These are phyloP conservation scores for Pararge aegeria DNA, from an alignment of 1,140 invertebrate genomes.

Conservation along the genomic window DNA sequence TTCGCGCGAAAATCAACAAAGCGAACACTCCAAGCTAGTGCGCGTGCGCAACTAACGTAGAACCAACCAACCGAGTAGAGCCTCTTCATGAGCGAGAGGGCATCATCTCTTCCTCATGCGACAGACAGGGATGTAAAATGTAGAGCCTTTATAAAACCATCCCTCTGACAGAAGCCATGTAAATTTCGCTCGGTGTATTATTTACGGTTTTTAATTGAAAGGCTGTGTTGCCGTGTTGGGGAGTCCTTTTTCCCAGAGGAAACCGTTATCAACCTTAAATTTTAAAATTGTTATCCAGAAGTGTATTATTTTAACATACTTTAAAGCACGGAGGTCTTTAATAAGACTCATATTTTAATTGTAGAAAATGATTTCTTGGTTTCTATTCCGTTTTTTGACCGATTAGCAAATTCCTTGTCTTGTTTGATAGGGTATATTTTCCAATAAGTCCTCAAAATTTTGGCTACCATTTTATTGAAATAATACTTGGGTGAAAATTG, in stretches of 20 bases:
- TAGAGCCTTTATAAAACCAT: slow-evolving; percentile 31
- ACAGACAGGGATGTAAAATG: slow-evolving; percentile 16
- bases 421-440: too few species aligned
- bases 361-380: too few species aligned
- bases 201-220: slow-evolving; percentile 36
- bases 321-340: too few species aligned
- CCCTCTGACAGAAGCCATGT: slow-evolving; percentile 50
- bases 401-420: too few species aligned
- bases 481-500: too few species aligned
- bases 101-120: neutral
- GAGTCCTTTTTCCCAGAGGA: neutral
- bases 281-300: too few species aligned
- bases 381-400: too few species aligned
- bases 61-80: slow-evolving; percentile 45
- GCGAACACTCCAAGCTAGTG: slow-evolving; percentile 44
- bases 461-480: too few species aligned
- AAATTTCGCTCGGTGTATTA: slow-evolving; percentile 41
- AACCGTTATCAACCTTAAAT: neutral
- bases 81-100: slow-evolving; percentile 11
- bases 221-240: neutral
- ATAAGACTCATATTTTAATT: too few species aligned
- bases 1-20: slow-evolving; percentile 28
- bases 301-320: too few species aligned
- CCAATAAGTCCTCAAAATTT: too few species aligned
- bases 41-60: slow-evolving; percentile 64